These are phyloP conservation scores for Sterna hirundo DNA, from an alignment of 2,113 vertebrate species.

Conservation along the genomic window DNA sequence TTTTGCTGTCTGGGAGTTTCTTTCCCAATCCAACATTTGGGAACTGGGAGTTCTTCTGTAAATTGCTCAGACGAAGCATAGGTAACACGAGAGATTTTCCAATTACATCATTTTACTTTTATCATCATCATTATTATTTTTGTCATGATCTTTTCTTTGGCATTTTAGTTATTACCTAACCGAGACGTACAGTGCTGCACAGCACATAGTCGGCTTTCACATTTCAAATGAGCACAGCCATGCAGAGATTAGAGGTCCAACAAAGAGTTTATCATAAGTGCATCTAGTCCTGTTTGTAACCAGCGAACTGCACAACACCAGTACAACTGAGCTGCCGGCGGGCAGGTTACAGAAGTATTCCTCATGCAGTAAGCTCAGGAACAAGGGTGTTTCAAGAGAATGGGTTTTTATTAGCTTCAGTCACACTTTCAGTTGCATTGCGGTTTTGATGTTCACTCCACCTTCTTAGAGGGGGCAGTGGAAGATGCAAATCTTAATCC, in stretches of 20 bases:
- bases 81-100: neutral
- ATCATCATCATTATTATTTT: neutral
- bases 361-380: neutral
- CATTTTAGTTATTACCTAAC: slow-evolving; percentile 34
- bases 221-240: slow-evolving; percentile 38
- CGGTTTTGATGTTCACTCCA: neutral
- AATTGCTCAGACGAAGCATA: neutral
- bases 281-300: slow-evolving; percentile 56
- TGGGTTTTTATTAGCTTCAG: neutral
- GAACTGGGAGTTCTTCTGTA: neutral
- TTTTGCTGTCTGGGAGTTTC: neutral
- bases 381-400: neutral
- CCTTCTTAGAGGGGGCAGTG: neutral
- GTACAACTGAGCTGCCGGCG: neutral
- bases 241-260: slow-evolving; percentile 65
- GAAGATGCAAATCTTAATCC: neutral
- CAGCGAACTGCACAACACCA: slow-evolving; percentile 33
- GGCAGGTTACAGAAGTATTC: neutral
- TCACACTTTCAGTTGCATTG: neutral
- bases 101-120: slow-evolving; percentile 57
- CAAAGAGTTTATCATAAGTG: slow-evolving; percentile 57
- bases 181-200: neutral
- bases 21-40: neutral
- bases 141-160: slow-evolving; percentile 10
- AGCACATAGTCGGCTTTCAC: slow-evolving; percentile 53